Conservation (phyloP, 1,140 invertebrate genomes). For the Holcopasites calliopsidis region DNA sequence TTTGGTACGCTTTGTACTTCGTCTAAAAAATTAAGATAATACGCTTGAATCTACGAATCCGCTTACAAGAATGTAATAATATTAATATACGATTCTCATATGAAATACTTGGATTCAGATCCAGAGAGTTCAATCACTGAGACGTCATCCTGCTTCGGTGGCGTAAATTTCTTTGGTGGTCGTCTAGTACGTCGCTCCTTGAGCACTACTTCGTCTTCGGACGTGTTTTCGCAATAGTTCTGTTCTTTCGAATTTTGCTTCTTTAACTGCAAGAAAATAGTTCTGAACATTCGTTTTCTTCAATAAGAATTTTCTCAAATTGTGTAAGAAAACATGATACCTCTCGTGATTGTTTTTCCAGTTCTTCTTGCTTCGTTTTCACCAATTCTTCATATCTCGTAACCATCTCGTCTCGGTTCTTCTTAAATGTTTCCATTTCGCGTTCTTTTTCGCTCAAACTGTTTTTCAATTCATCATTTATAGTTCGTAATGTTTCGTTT, state of each 20-base stretch:
- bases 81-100: neutral
- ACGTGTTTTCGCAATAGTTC: constrained; percentile 47
- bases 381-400: constrained; percentile 70
- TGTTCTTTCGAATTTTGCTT: constrained; percentile 20
- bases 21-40: constrained; percentile 15
- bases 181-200: constrained; percentile 31
- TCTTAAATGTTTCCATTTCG: constrained; percentile 70
- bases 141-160: constrained; percentile 43
- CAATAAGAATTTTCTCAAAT: neutral
- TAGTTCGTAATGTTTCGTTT: constrained; percentile 53
- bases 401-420: constrained; percentile 66
- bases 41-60: neutral
- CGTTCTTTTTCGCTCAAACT: constrained; percentile 54
- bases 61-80: neutral
- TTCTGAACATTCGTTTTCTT: constrained; percentile 6
- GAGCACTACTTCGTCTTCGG: constrained; percentile 54
- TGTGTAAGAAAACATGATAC: constrained; percentile 22
- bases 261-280: constrained; percentile 22
- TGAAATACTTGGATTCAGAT: constrained; percentile 59
- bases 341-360: constrained; percentile 63
- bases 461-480: constrained; percentile 58
- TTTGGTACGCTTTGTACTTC: constrained; percentile 27
- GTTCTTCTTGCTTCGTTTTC: constrained; percentile 58
- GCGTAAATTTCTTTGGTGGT: constrained; percentile 27
- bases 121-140: constrained; percentile 62